Percentiles rank a stretch among this genome's conserved stretches.
These are phyloP conservation scores for Budorcas taxicolor DNA, from an alignment of 2,113 vertebrate genomes.

Conservation along the genomic window DNA sequence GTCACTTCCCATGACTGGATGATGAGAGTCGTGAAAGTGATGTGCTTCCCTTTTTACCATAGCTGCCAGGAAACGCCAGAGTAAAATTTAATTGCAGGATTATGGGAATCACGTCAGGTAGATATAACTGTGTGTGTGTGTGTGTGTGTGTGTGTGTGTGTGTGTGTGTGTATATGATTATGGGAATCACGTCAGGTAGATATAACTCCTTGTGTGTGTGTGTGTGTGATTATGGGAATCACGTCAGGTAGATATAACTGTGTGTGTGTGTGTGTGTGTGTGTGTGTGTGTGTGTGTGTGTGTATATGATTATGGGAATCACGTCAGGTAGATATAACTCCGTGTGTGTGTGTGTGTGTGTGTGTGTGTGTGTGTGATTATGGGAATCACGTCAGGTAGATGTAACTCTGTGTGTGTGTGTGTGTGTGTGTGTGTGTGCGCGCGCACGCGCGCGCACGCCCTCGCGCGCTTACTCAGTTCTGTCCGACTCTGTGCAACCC, in stretches of 20 bases:
- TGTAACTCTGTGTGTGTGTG: too few species aligned
- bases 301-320: too few species aligned
- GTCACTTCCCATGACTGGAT: background rate
- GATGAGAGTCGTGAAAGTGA: background rate
- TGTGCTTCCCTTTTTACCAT: background rate
- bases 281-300: background rate
- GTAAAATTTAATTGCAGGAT: background rate
- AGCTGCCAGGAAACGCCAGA: background rate
- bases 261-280: background rate
- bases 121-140: background rate
- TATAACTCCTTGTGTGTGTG: background rate
- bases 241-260: too few species aligned
- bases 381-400: too few species aligned
- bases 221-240: too few species aligned
- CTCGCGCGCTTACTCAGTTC: rapidly evolving
- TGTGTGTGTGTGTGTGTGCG: background rate
- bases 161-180: background rate
- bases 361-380: too few species aligned
- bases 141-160: too few species aligned
- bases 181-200: background rate
- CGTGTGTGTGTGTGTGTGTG: too few species aligned
- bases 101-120: background rate
- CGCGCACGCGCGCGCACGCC: rapidly evolving
- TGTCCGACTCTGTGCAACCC: background rate
- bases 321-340: too few species aligned